Evolutionary conservation across 2,888 invertebrate species (phyloP).

Genomic region (Cremastobaeus sp.): DNA sequence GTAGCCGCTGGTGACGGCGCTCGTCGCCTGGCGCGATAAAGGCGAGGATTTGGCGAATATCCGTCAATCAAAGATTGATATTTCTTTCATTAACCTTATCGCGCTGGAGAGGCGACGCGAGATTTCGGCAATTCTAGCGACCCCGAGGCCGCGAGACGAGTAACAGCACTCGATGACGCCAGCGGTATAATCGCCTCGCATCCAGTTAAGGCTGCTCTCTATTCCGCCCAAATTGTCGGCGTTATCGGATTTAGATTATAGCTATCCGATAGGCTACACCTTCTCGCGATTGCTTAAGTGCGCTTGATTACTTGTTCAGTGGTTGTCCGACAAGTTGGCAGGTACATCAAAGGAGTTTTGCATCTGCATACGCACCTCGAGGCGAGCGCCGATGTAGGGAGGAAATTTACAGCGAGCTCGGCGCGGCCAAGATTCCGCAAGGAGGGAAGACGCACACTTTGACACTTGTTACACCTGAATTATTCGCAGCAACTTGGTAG

Average conservation of each 20-base stretch:
- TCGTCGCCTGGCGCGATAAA: constrained; percentile 15
- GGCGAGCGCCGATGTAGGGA: constrained; percentile 34
- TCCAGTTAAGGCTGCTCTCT: constrained; percentile 43
- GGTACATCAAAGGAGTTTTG: constrained; percentile 44
- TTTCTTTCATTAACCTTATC: constrained; percentile 44
- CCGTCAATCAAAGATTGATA: constrained; percentile 41
- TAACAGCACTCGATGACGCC: too few species aligned
- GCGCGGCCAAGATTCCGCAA: constrained; percentile 41
- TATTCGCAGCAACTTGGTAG: too few species aligned
- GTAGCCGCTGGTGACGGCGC: constrained; percentile 19
- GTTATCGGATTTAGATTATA: constrained; percentile 42
- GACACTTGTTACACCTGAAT: constrained; percentile 48
- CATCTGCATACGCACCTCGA: constrained; percentile 55
- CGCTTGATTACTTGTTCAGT: constrained; percentile 45
- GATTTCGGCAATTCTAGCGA: too few species aligned
- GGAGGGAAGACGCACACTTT: constrained; percentile 42
- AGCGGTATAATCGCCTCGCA: constrained; percentile 6
- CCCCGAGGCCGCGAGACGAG: too few species aligned
- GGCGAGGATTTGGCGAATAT: constrained; percentile 32
- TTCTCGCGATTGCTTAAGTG: constrained; percentile 51
- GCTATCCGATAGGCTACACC: constrained; percentile 31
- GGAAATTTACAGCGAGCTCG: constrained; percentile 30
- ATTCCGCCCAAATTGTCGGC: constrained; percentile 42
- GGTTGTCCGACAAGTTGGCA: constrained; percentile 50
- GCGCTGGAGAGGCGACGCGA: constrained; percentile 12